phyloP scores from a whole-genome alignment of 64 coral and sea anemone genomes.

The Pocillopora damicornis region DNA sequence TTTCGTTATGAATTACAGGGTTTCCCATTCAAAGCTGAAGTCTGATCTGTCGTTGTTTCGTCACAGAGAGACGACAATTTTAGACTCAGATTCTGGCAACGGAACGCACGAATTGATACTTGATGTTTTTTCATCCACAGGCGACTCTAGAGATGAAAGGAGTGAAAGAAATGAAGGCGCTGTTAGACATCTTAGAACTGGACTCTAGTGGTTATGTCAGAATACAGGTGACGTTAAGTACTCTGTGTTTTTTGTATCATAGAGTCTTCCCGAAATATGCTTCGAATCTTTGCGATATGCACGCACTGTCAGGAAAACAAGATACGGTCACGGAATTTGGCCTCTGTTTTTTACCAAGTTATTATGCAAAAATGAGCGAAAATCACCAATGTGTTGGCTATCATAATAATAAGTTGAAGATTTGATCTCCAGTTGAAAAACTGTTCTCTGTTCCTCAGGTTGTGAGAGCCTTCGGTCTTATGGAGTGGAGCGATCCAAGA shows the following conservation, averaged over 20 bases:
- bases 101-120: neutral
- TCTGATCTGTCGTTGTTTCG: too few species aligned
- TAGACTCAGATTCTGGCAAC: too few species aligned
- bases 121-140: constrained; percentile 23
- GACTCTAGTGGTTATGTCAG: constrained; percentile 94
- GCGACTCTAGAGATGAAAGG: constrained; percentile 94
- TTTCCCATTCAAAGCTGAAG: too few species aligned
- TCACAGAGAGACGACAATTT: too few species aligned
- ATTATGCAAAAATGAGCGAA: too few species aligned
- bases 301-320: too few species aligned
- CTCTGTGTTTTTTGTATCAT: neutral
- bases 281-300: too few species aligned
- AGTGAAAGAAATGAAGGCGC: constrained; percentile 90
- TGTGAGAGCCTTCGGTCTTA: constrained; percentile 75
- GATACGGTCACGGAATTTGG: too few species aligned
- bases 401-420: neutral
- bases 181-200: constrained; percentile 90
- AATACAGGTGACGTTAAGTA: constrained; percentile 67
- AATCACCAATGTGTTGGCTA: too few species aligned
- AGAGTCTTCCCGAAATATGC: too few species aligned
- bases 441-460: constrained; percentile 41
- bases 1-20: too few species aligned
- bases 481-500: constrained; percentile 94
- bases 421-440: neutral
- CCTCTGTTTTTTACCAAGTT: too few species aligned